Evolutionary conservation across 2,888 invertebrate genomes (phyloP).

Genomic region (Drosophila longiperda): DNA sequence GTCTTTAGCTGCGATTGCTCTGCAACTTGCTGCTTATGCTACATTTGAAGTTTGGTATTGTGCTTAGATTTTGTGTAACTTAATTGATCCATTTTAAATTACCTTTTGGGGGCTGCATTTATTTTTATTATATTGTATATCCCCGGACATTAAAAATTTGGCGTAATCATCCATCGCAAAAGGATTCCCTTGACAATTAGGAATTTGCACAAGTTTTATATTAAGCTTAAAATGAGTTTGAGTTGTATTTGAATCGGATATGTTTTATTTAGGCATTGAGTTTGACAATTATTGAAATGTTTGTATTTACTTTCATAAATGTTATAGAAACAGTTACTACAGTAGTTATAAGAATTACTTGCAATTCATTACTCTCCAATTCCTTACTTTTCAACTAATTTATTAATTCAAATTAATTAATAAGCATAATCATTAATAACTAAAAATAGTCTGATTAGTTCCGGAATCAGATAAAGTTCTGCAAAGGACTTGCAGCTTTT

Average conservation of each 20-base stretch:
- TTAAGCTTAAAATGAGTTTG: neutral
- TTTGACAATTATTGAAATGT: neutral
- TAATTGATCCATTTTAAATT: neutral
- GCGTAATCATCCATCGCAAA: neutral
- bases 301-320: neutral
- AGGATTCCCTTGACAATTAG: neutral
- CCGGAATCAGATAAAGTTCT: slow-evolving; percentile 47
- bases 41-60: neutral
- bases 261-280: neutral
- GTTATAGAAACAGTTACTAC: neutral
- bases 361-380: neutral
- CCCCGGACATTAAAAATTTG: neutral
- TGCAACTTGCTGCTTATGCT: neutral
- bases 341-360: neutral
- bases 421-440: neutral
- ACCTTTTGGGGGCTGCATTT: neutral
- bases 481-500: slow-evolving; percentile 34
- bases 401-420: neutral
- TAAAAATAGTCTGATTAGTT: slow-evolving; percentile 28
- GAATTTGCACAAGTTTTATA: neutral
- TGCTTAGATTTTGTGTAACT: neutral
- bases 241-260: neutral
- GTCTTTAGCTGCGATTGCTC: neutral
- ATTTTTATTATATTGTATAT: neutral
- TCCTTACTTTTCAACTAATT: neutral